phyloP scores from a whole-genome alignment of 2,113 vertebrate genomes.

The Oxyruncus cristatus region DNA sequence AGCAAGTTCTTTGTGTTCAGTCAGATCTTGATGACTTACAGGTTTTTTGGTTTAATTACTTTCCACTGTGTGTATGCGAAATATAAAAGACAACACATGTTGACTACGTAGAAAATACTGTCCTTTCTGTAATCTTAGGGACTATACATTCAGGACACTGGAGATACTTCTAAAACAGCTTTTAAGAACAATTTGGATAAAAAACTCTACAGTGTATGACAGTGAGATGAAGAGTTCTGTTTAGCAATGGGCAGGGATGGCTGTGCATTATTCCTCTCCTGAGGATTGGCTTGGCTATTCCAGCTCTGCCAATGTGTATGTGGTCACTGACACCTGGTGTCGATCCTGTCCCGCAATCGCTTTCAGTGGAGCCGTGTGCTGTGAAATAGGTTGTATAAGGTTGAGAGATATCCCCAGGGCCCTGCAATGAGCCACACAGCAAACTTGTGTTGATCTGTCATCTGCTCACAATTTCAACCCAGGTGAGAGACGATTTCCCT shows the following conservation, averaged over 20 bases:
- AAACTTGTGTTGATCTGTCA: not conserved
- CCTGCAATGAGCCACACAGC: not conserved
- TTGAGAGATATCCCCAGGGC: not conserved
- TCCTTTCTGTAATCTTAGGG: not conserved
- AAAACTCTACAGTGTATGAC: not conserved
- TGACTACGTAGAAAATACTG: not conserved
- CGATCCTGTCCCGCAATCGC: not conserved
- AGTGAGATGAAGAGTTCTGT: not conserved
- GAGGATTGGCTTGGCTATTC: not conserved
- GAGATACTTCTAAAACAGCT: not conserved
- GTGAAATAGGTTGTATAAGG: not conserved
- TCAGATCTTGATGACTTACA: not conserved
- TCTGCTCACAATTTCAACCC: slow-evolving; percentile 19
- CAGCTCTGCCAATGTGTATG: not conserved
- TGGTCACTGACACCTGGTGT: slow-evolving; percentile 5
- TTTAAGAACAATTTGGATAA: not conserved
- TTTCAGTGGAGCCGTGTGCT: not conserved
- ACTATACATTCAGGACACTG: not conserved
- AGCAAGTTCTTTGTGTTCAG: not conserved
- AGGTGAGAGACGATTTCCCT: not conserved
- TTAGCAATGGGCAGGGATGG: not conserved
- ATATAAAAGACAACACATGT: not conserved
- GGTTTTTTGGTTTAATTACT: not conserved
- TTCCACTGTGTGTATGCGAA: not conserved
- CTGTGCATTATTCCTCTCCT: not conserved